Percentiles rank a stretch among this genome's conserved stretches.
These are phyloP conservation scores for Bovichtus diacanthus DNA, from an alignment of 2,797 vertebrate species.

Conservation along the genomic window DNA sequence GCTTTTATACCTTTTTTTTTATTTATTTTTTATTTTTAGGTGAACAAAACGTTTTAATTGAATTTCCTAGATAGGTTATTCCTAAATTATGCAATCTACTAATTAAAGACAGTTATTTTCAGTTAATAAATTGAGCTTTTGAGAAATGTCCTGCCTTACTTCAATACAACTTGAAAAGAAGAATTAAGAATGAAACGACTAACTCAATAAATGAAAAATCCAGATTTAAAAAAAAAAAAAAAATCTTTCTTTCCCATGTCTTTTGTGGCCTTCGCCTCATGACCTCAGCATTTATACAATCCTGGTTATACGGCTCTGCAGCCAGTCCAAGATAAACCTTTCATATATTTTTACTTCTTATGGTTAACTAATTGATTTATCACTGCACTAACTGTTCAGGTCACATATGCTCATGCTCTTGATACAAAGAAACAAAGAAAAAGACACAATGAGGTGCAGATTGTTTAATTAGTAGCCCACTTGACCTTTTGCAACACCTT, in stretches of 20 bases:
- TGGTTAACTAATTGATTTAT: conserved; percentile 4
- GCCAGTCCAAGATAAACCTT: not conserved
- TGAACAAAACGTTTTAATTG: not conserved
- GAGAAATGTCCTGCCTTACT: not conserved
- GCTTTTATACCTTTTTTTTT: not conserved
- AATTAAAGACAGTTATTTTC: not conserved
- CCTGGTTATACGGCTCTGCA: not conserved
- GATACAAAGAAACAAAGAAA: not conserved
- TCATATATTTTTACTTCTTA: not conserved
- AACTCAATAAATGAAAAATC: not conserved
- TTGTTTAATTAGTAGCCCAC: conserved; percentile 4
- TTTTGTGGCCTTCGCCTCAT: not conserved
- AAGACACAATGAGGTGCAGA: not conserved
- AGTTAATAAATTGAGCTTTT: not conserved
- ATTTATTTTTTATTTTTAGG: too few species aligned
- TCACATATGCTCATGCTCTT: not conserved
- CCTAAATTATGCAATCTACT: not conserved
- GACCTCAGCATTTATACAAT: not conserved
- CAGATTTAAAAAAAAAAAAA: not conserved
- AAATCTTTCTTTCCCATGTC: not conserved
- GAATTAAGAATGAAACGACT: not conserved
- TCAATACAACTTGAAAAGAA: not conserved
- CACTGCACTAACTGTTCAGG: not conserved
- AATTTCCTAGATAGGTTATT: not conserved
- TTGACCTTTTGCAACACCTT: not conserved